phyloP scores from a whole-genome alignment of 2,797 vertebrate species.

The Argyrosomus regius region DNA sequence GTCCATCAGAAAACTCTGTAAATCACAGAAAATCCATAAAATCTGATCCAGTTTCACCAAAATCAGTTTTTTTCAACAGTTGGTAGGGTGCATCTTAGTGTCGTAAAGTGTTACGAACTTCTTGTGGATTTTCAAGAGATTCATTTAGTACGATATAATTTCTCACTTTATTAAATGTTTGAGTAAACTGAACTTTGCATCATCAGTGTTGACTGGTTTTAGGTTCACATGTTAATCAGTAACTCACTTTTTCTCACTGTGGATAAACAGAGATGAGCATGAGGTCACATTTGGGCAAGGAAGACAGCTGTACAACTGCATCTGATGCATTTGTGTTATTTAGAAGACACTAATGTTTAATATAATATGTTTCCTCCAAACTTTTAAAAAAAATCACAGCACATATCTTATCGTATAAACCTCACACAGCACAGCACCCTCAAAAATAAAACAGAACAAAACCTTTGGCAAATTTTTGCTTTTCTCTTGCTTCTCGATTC shows the following conservation, averaged over 20 bases:
- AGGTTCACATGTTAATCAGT: slow-evolving; percentile 27
- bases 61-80: no score
- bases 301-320: slow-evolving; percentile 15
- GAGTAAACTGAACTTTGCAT: not conserved
- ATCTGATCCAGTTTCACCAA: no score
- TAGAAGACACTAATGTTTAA: slow-evolving; percentile 38
- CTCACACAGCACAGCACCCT: slow-evolving; percentile 5
- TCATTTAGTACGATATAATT: not conserved
- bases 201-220: slow-evolving; percentile 15
- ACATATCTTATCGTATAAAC: slow-evolving; percentile 19
- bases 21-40: no score
- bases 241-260: slow-evolving; percentile 14
- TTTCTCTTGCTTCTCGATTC: not conserved
- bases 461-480: slow-evolving; percentile 20
- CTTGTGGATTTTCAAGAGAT: not conserved
- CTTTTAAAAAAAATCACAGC: slow-evolving; percentile 1
- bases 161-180: not conserved
- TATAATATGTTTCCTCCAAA: slow-evolving; percentile 27
- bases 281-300: slow-evolving; percentile 22
- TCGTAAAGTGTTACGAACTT: no score
- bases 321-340: slow-evolving; percentile 21
- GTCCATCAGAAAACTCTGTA: no score
- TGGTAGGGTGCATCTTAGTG: not conserved
- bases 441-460: slow-evolving; percentile 17
- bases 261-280: slow-evolving; percentile 8